Evolutionary conservation across 1,140 invertebrate genomes (phyloP).

Genomic region (Trichonephila inaurata): DNA sequence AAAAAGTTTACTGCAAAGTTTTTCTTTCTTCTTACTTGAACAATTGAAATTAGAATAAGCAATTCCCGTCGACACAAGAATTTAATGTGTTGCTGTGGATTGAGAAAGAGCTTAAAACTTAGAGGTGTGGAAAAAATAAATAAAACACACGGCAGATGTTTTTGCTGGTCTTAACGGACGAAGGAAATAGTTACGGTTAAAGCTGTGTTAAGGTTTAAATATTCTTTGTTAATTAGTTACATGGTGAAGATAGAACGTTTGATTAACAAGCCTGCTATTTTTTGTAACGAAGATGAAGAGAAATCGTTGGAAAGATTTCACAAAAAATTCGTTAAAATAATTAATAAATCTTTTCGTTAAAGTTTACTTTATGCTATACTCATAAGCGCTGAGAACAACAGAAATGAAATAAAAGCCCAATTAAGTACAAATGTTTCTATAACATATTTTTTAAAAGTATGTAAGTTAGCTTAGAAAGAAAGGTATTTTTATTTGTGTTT

Average conservation of each 20-base stretch:
- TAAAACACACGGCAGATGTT: not conserved
- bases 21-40: conserved; percentile 19
- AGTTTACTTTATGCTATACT: too few species aligned
- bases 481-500: too few species aligned
- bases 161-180: not conserved
- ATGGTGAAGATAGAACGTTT: not conserved
- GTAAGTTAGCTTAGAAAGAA: too few species aligned
- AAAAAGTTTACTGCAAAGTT: conserved; percentile 34
- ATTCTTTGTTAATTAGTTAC: not conserved
- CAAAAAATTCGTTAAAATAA: too few species aligned
- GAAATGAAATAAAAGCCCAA: too few species aligned
- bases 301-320: too few species aligned
- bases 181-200: not conserved
- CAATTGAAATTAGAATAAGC: conserved; percentile 44
- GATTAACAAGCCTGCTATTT: not conserved
- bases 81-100: not conserved
- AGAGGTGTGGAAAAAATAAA: not conserved
- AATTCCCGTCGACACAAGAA: not conserved
- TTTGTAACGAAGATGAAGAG: not conserved
- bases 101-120: not conserved
- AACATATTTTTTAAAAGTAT: too few species aligned
- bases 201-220: not conserved
- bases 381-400: too few species aligned
- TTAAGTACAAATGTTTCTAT: too few species aligned
- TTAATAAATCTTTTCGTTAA: too few species aligned